Base-by-base conservation (phyloP, 2,888 invertebrate species). In the Marronus borbonicus region DNA sequence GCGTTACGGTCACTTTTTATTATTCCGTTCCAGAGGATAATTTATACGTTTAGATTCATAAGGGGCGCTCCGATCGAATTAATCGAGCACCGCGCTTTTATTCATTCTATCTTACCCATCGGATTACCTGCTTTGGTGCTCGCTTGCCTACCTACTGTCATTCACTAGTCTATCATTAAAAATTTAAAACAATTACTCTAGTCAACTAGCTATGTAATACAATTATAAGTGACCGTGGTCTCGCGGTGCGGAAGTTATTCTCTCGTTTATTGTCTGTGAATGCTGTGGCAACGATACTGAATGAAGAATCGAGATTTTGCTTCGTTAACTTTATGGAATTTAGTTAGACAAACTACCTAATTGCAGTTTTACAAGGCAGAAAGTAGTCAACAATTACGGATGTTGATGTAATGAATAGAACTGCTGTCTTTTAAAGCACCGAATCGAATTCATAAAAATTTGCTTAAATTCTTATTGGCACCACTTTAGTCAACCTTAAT, bases 181-280 rank as follows among this genome's bases (percentile, higher is more conserved):
- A 70, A 70, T 70, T 70, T 70, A 70, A 70, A 70, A 70, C 69
- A 70, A 70, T 70, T 70, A 70, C 69, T 70, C 69, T 52, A 52
- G 39, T 70, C 69, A 70, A 70, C 69, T 70, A 70, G 69, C 55
- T 70, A 70, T 70, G 52, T 70, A 70, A 70, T 70, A 70, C 69
- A 70, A 70, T 70, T 70, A 70, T n/a, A 52, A 52, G 52, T 36
- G 69, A 70, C 50, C 28, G 69, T 70, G 14, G 20, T 52, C 69
- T 70, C 36, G 69, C 69, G 31, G 28, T 55, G 17, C 69, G 69
- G 69, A 70, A 70, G 69, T 70, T 70, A 70, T 55, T 28, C 69
- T 52, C 14, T 17, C 69, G 69, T 52, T 70, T 70, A 70, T 70
- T 70, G 28, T n/a, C 69, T 52, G 69, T 31, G 55, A 70, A 70